phyloP scores from a whole-genome alignment of 2,797 vertebrate species.

The Eleutherodactylus coqui region DNA sequence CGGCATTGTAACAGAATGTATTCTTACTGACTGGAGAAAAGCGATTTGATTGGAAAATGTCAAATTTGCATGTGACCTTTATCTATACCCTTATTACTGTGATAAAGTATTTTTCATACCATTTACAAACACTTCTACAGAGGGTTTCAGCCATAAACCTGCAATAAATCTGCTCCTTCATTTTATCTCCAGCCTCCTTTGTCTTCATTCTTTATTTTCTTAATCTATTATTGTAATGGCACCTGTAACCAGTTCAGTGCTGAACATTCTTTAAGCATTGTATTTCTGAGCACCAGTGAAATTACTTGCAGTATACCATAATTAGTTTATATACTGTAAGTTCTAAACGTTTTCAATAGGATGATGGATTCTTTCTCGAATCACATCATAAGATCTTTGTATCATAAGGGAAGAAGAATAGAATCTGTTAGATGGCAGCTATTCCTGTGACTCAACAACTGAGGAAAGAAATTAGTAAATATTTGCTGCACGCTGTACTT shows the following conservation, averaged over 20 bases:
- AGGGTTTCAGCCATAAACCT: conserved; percentile 52
- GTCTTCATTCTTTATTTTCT: conserved; percentile 29
- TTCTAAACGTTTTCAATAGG: background rate
- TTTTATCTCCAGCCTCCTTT: conserved; percentile 31
- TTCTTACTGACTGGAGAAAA: conserved; percentile 68
- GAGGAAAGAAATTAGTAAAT: background rate
- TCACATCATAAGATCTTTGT: background rate
- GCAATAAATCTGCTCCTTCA: conserved; percentile 55
- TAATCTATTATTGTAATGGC: conserved; percentile 25
- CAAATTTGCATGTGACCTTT: conserved; percentile 77
- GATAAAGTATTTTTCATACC: conserved; percentile 65
- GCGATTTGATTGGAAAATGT: conserved; percentile 74
- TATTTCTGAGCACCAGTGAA: background rate
- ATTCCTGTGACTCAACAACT: background rate
- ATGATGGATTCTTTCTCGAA: background rate
- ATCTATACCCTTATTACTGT: conserved; percentile 70
- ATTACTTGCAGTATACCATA: background rate
- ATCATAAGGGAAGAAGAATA: background rate
- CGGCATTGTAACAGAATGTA: conserved; percentile 65
- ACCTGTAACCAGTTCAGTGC: conserved; percentile 22
- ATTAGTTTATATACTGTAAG: background rate
- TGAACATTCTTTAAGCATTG: background rate
- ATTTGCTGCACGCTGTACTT: background rate
- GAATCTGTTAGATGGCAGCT: background rate
- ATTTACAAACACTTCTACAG: conserved; percentile 66